A percentile compares a stretch with the other conserved stretches of the same genome.
phyloP scores from a whole-genome alignment of 2,797 vertebrate species.

The Paramormyrops hopkinsi region DNA sequence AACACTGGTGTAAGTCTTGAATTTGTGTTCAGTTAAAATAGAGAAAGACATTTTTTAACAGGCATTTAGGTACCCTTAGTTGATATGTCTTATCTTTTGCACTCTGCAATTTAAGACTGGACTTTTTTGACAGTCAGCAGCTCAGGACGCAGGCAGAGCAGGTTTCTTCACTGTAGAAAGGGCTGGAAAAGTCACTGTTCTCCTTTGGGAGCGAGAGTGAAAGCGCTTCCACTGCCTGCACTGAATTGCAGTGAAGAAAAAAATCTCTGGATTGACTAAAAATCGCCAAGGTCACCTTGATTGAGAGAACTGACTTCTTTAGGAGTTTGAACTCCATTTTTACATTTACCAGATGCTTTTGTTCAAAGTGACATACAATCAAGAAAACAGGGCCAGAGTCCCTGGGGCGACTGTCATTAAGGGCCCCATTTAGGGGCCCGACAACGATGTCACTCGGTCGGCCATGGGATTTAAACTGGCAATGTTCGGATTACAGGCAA shows the following conservation, averaged over 20 bases:
- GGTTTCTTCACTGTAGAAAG: constrained; percentile 29
- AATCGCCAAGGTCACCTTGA: neutral
- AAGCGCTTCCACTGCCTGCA: constrained; percentile 26
- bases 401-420: neutral
- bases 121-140: neutral
- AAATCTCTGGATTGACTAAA: neutral
- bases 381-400: neutral
- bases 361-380: neutral
- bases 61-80: neutral
- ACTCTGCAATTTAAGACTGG: neutral
- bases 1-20: neutral
- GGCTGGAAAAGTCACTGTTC: constrained; percentile 21
- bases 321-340: neutral
- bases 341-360: neutral
- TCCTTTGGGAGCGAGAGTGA: constrained; percentile 38
- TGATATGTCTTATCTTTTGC: neutral
- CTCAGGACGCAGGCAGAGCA: constrained; percentile 33
- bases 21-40: neutral
- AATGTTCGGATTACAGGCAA: neutral
- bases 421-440: neutral
- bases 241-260: neutral
- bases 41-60: neutral
- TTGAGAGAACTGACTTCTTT: neutral
- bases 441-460: neutral
- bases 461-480: neutral